A percentile compares a stretch with the other conserved stretches of the same genome.
phyloP scores from a whole-genome alignment of 53 echinoderm and acorn worm species.

The Antedon mediterranea region DNA sequence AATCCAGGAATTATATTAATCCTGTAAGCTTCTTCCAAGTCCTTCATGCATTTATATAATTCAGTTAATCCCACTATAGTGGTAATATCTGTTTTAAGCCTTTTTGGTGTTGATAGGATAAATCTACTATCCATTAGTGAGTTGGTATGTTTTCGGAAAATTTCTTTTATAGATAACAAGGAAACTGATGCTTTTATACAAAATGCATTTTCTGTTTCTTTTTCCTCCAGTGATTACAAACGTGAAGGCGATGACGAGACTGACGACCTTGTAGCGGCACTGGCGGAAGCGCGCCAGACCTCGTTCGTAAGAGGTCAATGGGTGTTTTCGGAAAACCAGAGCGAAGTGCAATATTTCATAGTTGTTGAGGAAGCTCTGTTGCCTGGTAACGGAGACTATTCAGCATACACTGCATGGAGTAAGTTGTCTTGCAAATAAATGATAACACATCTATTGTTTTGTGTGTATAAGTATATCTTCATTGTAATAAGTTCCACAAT shows the following conservation, averaged over 20 bases:
- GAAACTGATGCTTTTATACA: no score
- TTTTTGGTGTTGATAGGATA: no score
- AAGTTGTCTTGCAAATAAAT: conserved; percentile 11
- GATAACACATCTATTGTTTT: neutral
- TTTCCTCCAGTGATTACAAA: neutral
- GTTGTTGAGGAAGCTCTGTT: conserved; percentile 60
- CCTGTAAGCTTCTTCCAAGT: no score
- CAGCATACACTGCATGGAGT: conserved; percentile 84
- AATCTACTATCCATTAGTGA: no score
- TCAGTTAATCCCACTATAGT: no score
- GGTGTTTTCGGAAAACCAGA: conserved; percentile 79
- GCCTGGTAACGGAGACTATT: conserved; percentile 89
- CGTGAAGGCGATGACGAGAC: conserved; percentile 20
- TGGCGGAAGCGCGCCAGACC: conserved; percentile 72
- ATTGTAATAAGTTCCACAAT: no score
- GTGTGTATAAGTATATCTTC: neutral
- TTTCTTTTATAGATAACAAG: no score
- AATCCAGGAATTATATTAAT: no score
- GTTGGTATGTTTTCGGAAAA: no score
- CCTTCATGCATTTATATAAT: no score
- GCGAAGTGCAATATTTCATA: conserved; percentile 75
- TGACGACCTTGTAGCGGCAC: conserved; percentile 45
- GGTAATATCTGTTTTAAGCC: no score
- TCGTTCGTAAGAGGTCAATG: conserved; percentile 79
- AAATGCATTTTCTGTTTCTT: no score